Conservation (phyloP, 1,140 invertebrate species). For the Sweltsa coloradensis region DNA sequence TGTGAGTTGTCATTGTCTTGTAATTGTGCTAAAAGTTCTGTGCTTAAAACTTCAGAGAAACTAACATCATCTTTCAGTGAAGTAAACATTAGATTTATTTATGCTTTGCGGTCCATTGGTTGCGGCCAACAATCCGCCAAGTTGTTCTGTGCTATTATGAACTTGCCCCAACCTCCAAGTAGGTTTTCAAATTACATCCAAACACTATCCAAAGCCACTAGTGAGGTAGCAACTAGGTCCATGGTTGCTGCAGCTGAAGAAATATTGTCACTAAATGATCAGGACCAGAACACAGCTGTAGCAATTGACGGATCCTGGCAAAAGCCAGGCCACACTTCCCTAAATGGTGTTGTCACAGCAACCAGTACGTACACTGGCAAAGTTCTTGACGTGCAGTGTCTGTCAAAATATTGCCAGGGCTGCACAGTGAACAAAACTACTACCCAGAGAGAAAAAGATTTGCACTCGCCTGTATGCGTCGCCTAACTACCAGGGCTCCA, state of each 20-base stretch:
- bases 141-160: slow-evolving; percentile 7
- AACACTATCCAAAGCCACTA: neutral
- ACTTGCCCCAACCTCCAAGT: slow-evolving; percentile 8
- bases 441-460: slow-evolving; percentile 2
- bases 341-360: slow-evolving; percentile 12
- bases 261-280: slow-evolving; percentile 2
- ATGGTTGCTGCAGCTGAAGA: slow-evolving; percentile 8
- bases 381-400: slow-evolving; percentile 12
- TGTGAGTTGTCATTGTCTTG: no score
- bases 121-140: neutral
- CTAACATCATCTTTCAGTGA: no score
- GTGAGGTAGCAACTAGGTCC: neutral
- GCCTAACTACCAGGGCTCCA: slow-evolving; percentile 12
- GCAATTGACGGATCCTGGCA: slow-evolving; percentile 17
- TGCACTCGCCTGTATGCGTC: slow-evolving; percentile 9
- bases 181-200: slow-evolving; percentile 7
- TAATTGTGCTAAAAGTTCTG: no score
- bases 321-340: slow-evolving; percentile 12
- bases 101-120: slow-evolving; percentile 1
- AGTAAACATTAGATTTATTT: neutral
- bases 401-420: slow-evolving; percentile 15
- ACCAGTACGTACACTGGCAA: slow-evolving; percentile 14
- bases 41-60: no score
- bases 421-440: neutral
- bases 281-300: slow-evolving; percentile 8